Evolutionary conservation across 1,140 invertebrate genomes (phyloP).

Genomic region (Olivierus martensii): DNA sequence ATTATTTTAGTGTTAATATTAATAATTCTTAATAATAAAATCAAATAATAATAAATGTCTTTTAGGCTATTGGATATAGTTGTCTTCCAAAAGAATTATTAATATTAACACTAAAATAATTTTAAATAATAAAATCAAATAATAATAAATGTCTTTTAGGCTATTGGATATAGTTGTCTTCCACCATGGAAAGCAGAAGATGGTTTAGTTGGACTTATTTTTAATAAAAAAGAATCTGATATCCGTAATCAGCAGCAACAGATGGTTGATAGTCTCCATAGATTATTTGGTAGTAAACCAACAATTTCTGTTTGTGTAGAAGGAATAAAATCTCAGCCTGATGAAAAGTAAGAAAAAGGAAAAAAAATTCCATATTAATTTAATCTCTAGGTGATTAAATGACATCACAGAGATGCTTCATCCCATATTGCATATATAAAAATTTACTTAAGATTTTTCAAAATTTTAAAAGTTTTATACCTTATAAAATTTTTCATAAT

Average conservation of each 20-base stretch:
- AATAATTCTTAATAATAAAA: too few species aligned
- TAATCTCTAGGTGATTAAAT: too few species aligned
- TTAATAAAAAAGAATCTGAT: conserved; percentile 63
- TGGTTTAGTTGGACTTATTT: conserved; percentile 64
- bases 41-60: conserved; percentile 1
- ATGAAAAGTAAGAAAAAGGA: conserved; percentile 40
- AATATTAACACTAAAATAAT: too few species aligned
- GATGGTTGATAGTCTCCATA: conserved; percentile 35
- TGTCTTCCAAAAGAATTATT: conserved; percentile 38
- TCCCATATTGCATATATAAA: too few species aligned
- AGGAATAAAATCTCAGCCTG: conserved; percentile 52
- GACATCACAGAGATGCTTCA: too few species aligned
- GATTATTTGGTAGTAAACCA: conserved; percentile 59
- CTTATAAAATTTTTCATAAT: too few species aligned
- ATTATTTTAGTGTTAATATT: too few species aligned
- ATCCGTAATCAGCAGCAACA: conserved; percentile 56
- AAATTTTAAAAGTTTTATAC: too few species aligned
- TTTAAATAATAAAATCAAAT: too few species aligned
- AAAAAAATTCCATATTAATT: neutral
- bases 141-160: conserved; percentile 27
- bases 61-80: conserved; percentile 67
- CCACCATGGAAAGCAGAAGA: conserved; percentile 70
- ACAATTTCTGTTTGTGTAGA: conserved; percentile 64
- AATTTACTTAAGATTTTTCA: too few species aligned
- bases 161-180: conserved; percentile 73